phyloP scores from a whole-genome alignment of 2,888 invertebrate genomes.

The Dolomedes plantarius region DNA sequence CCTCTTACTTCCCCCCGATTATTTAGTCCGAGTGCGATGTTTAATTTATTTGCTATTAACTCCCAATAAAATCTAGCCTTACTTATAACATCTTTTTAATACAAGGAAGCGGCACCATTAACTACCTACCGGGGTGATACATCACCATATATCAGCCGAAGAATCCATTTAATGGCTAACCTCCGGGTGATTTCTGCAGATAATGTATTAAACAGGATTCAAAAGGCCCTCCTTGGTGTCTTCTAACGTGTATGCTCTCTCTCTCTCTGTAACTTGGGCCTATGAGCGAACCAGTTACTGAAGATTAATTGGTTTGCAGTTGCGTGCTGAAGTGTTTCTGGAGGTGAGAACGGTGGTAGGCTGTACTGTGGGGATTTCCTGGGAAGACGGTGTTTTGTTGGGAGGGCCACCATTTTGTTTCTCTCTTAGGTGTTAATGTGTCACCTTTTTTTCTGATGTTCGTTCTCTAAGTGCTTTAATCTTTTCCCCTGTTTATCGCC shows the following conservation, averaged over 20 bases:
- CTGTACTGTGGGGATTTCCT: too few species aligned
- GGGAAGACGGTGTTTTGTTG: too few species aligned
- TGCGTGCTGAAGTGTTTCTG: neutral
- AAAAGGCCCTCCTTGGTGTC: neutral
- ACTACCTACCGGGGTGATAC: constrained; percentile 14
- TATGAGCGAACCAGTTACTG: neutral
- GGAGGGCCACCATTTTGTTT: too few species aligned
- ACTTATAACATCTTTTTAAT: constrained; percentile 14
- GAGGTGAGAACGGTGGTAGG: neutral
- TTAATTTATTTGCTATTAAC: constrained; percentile 18
- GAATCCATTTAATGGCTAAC: constrained; percentile 14
- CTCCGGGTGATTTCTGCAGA: constrained; percentile 14
- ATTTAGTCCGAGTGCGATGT: neutral
- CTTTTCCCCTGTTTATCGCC: too few species aligned
- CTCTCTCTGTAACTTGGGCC: neutral
- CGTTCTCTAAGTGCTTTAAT: too few species aligned
- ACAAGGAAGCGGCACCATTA: constrained; percentile 9
- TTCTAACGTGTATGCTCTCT: neutral
- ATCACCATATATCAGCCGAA: constrained; percentile 14
- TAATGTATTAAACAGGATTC: constrained; percentile 18
- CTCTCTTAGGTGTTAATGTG: too few species aligned
- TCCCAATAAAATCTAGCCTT: neutral
- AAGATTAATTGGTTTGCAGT: constrained; percentile 6
- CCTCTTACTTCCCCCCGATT: neutral
- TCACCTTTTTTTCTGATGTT: too few species aligned